Evolutionary conservation across 37 sponge, comb jelly and placozoan genomes (phyloP).

Genomic region (Spongilla lacustris): DNA sequence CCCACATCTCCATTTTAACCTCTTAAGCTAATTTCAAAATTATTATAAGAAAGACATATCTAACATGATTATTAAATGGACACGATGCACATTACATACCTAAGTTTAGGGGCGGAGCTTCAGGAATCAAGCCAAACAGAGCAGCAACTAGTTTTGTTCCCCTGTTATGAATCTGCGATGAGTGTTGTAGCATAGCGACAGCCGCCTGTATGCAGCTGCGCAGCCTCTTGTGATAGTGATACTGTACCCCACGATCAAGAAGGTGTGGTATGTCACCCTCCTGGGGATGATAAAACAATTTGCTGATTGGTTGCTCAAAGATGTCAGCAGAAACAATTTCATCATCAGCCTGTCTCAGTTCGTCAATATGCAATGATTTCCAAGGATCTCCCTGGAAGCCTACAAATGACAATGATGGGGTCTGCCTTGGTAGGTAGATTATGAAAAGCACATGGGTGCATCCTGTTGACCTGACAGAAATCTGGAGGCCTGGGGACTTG

Average conservation of each 20-base stretch:
- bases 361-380: slow-evolving; percentile 78
- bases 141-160: slow-evolving; percentile 22
- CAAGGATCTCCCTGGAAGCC: slow-evolving; percentile 81
- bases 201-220: slow-evolving; percentile 61
- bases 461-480: neutral
- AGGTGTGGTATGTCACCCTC: neutral
- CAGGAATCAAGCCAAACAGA: slow-evolving; percentile 33
- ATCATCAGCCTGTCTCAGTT: slow-evolving; percentile 49
- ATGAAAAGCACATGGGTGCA: slow-evolving; percentile 66
- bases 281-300: slow-evolving; percentile 42
- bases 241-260: no score
- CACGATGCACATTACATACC: slow-evolving; percentile 17
- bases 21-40: no score
- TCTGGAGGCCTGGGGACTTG: neutral
- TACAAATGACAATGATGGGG: slow-evolving; percentile 43
- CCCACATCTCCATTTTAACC: no score
- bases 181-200: slow-evolving; percentile 33
- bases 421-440: slow-evolving; percentile 62
- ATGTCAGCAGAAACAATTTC: slow-evolving; percentile 30
- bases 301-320: slow-evolving; percentile 46
- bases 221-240: slow-evolving; percentile 16
- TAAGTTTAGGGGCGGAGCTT: neutral
- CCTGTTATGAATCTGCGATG: neutral
- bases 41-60: no score
- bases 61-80: no score